These are phyloP conservation scores for Geothlypis trichas DNA, from an alignment of 2,113 vertebrate species.

Conservation along the genomic window DNA sequence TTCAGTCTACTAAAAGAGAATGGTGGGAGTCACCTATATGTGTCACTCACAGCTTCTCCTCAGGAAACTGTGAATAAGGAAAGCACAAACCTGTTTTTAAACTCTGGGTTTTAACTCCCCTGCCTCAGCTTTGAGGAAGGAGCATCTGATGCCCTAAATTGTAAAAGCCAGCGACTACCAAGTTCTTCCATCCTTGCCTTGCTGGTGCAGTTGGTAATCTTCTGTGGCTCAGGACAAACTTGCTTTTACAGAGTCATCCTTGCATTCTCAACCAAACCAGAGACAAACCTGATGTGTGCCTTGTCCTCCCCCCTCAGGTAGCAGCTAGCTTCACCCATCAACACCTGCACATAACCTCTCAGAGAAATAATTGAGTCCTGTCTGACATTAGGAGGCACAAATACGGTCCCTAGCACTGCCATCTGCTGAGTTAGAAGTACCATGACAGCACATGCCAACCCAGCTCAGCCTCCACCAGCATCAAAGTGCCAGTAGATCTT, in stretches of 20 bases:
- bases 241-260: neutral
- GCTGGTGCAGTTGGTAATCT: neutral
- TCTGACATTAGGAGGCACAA: neutral
- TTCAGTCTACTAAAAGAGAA: neutral
- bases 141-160: neutral
- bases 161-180: neutral
- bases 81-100: neutral
- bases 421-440: neutral
- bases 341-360: neutral
- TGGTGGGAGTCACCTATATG: neutral
- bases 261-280: neutral
- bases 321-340: neutral
- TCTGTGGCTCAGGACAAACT: neutral
- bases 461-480: neutral
- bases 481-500: fast-evolving
- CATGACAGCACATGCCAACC: neutral
- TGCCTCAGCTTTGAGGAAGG: neutral
- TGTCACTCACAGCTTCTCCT: neutral
- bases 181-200: neutral
- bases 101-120: neutral
- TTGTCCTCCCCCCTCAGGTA: neutral
- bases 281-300: fast-evolving
- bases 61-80: neutral
- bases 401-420: neutral
- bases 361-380: neutral